These are phyloP conservation scores for Amblyopsis rosae DNA, from an alignment of 2,113 vertebrate species.

Conservation along the genomic window DNA sequence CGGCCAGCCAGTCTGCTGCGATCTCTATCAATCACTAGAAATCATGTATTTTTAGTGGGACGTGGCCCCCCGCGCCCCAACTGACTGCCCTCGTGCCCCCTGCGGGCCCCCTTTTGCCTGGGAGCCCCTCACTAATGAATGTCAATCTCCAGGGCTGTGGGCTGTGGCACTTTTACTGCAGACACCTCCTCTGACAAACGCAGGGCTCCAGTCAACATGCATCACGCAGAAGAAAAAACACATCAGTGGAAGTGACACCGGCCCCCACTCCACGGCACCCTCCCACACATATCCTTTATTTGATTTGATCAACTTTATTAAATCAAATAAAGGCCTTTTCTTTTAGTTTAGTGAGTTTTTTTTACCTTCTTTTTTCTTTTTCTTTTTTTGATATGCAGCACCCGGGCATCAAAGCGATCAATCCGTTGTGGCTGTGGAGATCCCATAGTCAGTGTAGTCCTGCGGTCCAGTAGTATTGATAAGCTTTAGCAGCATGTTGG, in stretches of 20 bases:
- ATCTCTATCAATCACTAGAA: conserved; percentile 81
- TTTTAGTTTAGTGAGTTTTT: too few relatives aligned
- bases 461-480: conserved; percentile 43
- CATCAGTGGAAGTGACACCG: conserved; percentile 67
- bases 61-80: conserved; percentile 65
- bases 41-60: conserved; percentile 83
- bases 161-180: conserved; percentile 78
- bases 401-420: neutral
- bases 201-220: conserved; percentile 81
- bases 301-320: neutral
- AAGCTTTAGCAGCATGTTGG: conserved; percentile 31
- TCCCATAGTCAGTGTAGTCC: neutral
- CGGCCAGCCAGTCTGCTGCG: conserved; percentile 73
- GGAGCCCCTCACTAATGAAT: conserved; percentile 78
- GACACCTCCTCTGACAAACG: conserved; percentile 81
- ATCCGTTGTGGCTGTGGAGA: neutral
- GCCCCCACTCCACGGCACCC: conserved; percentile 21
- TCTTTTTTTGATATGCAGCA: neutral
- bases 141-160: conserved; percentile 76
- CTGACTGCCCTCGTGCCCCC: conserved; percentile 61
- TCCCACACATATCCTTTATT: conserved; percentile 32
- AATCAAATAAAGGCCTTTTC: too few relatives aligned
- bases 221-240: conserved; percentile 60
- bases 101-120: conserved; percentile 40
- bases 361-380: neutral